A percentile compares a stretch with the other conserved stretches of the same genome.
Evolutionary conservation across 2,113 vertebrate species (phyloP).

Genomic region (Theropithecus gelada): DNA sequence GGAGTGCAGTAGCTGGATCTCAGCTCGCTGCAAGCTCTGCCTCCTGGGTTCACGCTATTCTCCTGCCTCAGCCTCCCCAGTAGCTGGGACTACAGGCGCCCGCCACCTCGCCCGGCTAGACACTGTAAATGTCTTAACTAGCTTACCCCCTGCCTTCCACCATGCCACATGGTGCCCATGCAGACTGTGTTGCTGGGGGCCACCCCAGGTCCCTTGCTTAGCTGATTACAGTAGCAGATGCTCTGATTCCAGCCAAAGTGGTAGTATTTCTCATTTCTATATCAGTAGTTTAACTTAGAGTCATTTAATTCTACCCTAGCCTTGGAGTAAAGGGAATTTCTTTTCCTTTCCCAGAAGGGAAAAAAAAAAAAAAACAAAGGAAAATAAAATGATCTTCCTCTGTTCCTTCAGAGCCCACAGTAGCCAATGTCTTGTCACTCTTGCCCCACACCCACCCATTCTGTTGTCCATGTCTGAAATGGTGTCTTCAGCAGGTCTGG

Average conservation of each 20-base stretch:
- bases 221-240: not conserved
- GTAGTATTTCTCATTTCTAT: not conserved
- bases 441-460: not conserved
- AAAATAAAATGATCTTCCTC: not conserved
- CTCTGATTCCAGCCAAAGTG: not conserved
- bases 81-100: no score
- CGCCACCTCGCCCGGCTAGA: no score
- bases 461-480: not conserved
- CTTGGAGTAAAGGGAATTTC: not conserved
- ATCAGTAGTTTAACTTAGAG: not conserved
- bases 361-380: not conserved
- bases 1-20: no score
- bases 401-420: not conserved
- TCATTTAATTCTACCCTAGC: not conserved
- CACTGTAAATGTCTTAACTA: not conserved
- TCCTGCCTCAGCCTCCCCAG: no score
- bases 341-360: not conserved
- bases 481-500: not conserved
- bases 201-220: not conserved
- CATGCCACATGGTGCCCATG: fast-evolving
- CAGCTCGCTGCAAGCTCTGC: no score
- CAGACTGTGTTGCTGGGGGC: not conserved
- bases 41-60: no score
- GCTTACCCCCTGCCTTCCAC: not conserved
- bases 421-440: not conserved